Percentiles rank a stretch among this genome's conserved stretches.
phyloP scores from a whole-genome alignment of 2,888 invertebrate species.

The Aphidoletes aphidimyza region DNA sequence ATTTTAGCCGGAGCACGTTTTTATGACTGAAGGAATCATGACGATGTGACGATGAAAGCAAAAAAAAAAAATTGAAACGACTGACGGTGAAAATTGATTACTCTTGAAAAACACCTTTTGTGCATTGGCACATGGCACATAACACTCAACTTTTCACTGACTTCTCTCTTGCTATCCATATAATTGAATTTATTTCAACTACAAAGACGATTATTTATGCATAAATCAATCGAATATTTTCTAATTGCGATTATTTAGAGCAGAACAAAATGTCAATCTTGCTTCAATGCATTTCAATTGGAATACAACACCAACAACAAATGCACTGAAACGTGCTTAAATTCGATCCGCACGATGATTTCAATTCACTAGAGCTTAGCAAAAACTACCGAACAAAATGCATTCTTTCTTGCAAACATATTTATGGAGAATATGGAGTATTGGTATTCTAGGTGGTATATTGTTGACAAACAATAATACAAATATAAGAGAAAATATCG shows the following conservation, averaged over 20 bases:
- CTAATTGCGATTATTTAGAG: not conserved
- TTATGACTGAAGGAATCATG: constrained; percentile 13
- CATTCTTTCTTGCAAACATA: no score
- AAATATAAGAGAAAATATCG: not conserved
- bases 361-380: no score
- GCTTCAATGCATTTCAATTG: not conserved
- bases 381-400: no score
- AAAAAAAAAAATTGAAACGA: not conserved
- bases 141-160: not conserved
- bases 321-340: not conserved
- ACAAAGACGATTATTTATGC: not conserved
- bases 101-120: not conserved
- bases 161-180: no score
- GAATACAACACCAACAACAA: not conserved
- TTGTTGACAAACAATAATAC: no score
- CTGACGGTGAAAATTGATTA: not conserved
- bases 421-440: no score
- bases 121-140: not conserved
- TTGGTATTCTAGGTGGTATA: no score
- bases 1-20: constrained; percentile 45
- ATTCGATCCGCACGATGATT: no score
- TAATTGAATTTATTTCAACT: constrained; percentile 28
- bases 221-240: not conserved
- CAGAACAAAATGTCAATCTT: not conserved
- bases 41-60: not conserved